Evolutionary conservation across 2,888 invertebrate species (phyloP), one percentile per base, ranked within the genome.

Genomic region (Tetranychus piercei): DNA sequence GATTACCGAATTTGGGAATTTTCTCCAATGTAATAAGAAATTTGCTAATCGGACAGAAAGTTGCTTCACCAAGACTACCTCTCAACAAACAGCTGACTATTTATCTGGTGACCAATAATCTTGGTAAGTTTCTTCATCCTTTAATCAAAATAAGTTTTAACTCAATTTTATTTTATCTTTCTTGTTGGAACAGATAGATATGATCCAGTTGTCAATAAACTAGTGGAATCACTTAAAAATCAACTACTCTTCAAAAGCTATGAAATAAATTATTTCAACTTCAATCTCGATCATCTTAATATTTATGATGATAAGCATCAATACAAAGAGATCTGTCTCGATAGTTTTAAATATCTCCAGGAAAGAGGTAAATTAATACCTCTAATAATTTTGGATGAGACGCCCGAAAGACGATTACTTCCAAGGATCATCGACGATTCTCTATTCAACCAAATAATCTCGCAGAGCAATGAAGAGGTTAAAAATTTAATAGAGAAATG

Each of bases 61-160:
- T 69, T 0, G 5, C 69, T 74, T 74, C 67, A 15, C 20, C 71
- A 66, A 71, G 64, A 64, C 75, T 20, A 75, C 76, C 43, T 75
- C 75, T 11, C 74, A 76, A 45, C 75, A 90, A 80, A 89, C 90
- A 83, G 87, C 90, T 76, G 86, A 90, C 75, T 90, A 90, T 80
- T 87, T 89, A 80, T 88, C 88, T 1, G 88, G 88, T 86, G 88
- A 88, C 88, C 82, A 78, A 76, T 69, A 34, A 65, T 70, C 9
- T 34, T 9, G 69, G 44, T 23, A 43, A 34, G 15, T 74, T 69
- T 43, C 11, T n/a, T 20, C n/a, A 9, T 71, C 22, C 1, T n/a
- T 23, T 43, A 8, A 34, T 1, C 6, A 8, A 71, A 20, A 9
- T 0, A 20, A 71, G 18, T 34, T n/a, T 18, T 71, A 4, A 34